phyloP scores from a whole-genome alignment of 1,140 invertebrate genomes.

The Micrasema longulum region DNA sequence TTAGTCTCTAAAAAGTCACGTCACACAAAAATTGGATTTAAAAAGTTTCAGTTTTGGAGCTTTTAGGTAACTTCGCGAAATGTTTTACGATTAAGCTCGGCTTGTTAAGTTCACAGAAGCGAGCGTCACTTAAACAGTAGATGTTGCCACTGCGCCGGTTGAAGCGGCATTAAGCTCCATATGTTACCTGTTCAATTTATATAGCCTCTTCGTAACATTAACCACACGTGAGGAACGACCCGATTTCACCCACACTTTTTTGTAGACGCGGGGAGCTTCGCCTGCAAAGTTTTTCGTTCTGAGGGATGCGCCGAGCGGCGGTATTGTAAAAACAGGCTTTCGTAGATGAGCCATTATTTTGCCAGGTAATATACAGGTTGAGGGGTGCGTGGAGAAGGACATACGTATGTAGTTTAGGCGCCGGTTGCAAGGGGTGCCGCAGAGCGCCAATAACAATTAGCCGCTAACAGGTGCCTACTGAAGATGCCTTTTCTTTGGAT shows the following conservation, averaged over 20 bases:
- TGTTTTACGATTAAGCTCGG: conserved; percentile 31
- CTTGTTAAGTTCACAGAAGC: background rate
- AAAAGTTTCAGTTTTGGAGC: background rate
- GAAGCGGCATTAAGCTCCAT: conserved; percentile 46
- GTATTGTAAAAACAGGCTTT: background rate
- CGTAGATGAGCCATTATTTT: background rate
- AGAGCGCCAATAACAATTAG: conserved; percentile 33
- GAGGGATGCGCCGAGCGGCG: too few species aligned
- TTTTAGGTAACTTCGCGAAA: conserved; percentile 18
- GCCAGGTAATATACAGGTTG: background rate
- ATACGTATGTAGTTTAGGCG: conserved; percentile 11
- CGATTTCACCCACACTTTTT: background rate
- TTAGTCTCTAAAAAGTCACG: background rate
- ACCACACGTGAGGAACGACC: conserved; percentile 30
- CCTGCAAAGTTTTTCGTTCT: too few species aligned
- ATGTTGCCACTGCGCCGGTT: conserved; percentile 44
- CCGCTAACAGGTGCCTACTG: conserved; percentile 28
- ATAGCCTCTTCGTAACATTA: conserved; percentile 46
- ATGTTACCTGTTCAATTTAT: conserved; percentile 50
- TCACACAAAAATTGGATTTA: background rate
- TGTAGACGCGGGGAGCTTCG: too few species aligned
- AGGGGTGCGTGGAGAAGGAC: background rate
- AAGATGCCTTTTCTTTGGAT: conserved; percentile 1
- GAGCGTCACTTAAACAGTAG: conserved; percentile 12
- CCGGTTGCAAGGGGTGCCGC: background rate